A percentile compares a stretch with the other conserved stretches of the same genome.
Conservation (phyloP, 2,888 invertebrate genomes). For the Patella depressa region DNA sequence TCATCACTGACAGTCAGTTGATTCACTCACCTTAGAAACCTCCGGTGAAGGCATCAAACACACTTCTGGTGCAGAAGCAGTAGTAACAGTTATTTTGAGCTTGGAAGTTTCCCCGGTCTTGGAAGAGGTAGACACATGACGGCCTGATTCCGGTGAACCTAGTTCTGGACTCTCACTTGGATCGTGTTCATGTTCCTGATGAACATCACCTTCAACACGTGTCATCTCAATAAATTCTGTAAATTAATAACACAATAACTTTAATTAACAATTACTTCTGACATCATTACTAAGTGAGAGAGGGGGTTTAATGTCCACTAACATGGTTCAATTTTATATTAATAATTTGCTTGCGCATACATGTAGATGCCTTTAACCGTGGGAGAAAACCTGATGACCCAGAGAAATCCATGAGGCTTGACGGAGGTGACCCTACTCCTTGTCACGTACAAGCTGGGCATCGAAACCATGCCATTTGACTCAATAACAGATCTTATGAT, state of each 20-base stretch:
- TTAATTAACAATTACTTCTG: no score
- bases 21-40: conserved; percentile 53
- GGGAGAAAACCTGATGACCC: no score
- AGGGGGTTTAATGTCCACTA: no score
- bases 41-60: conserved; percentile 64
- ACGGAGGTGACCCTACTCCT: no score
- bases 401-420: background rate
- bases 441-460: no score
- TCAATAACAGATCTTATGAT: no score
- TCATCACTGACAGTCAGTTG: no score
- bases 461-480: no score
- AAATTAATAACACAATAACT: background rate
- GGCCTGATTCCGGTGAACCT: conserved; percentile 34
- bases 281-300: no score
- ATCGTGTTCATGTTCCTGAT: conserved; percentile 46
- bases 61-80: conserved; percentile 64
- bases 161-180: conserved; percentile 40
- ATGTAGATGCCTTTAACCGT: no score
- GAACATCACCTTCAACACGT: conserved; percentile 42
- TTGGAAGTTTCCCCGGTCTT: conserved; percentile 42
- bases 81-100: conserved; percentile 54
- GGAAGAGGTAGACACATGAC: conserved; percentile 29
- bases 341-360: no score
- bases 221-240: conserved; percentile 57
- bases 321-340: no score